A percentile compares a stretch with the other conserved stretches of the same genome.
These are phyloP conservation scores for Ryuthela nishihirai DNA, from an alignment of 2,888 invertebrate species.

Conservation along the genomic window DNA sequence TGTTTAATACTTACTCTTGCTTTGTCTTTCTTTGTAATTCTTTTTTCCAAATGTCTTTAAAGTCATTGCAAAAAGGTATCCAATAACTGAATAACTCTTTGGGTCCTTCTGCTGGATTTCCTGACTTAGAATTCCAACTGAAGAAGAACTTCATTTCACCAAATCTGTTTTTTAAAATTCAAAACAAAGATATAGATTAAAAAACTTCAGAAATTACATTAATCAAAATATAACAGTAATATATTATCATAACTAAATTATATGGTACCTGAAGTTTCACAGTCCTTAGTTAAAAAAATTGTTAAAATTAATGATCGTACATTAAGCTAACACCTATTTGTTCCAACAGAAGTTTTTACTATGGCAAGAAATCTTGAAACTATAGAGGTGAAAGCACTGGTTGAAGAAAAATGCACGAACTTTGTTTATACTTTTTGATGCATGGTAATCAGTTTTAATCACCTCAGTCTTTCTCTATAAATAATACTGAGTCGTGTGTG, in stretches of 20 bases:
- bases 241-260: background rate
- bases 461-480: no score
- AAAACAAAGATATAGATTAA: background rate
- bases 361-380: no score
- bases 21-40: conserved; percentile 79
- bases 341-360: no score
- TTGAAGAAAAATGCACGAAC: no score
- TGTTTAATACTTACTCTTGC: conserved; percentile 41
- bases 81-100: conserved; percentile 87
- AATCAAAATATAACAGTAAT: conserved; percentile 7
- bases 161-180: conserved; percentile 25
- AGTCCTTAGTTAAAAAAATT: no score
- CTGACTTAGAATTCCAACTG: conserved; percentile 76
- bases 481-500: no score
- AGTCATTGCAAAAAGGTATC: conserved; percentile 86
- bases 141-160: conserved; percentile 67
- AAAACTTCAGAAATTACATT: background rate
- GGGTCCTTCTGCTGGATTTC: conserved; percentile 59
- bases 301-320: no score
- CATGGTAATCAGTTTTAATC: no score
- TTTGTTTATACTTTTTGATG: no score
- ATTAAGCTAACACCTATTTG: no score
- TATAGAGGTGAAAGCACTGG: no score
- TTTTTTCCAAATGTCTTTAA: conserved; percentile 92
- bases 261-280: background rate